Evolutionary conservation across 2,797 vertebrate species (phyloP), one percentile per base, ranked within the genome.

Genomic region (Enteromius thamalakanensis): DNA sequence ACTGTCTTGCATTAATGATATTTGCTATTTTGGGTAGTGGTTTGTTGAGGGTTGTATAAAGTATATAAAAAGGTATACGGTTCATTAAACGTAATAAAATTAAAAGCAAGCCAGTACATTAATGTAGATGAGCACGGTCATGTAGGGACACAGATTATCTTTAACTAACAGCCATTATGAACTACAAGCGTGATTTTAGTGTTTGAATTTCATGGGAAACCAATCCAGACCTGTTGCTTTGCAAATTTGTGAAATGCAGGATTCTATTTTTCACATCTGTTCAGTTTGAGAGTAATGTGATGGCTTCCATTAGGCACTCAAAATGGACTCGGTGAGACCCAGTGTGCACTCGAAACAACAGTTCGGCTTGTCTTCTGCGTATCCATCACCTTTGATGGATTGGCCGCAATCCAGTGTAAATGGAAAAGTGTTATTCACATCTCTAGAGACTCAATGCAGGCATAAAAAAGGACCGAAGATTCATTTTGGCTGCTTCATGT

Each of bases 271-370:
- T 76, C 45, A 10, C 21, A 77, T 78, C 19, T 21, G 14, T 64
- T 62, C 3, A 47, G 9, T 83, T 83, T 62, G 15, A 47, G 69
- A 26, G 12, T 49, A 37, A 83, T 62, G 42, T 40, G 49, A 78
- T 78, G 29, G 55, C 67, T 83, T 78, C 40, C 29, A 58, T 69
- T 77, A 78, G 29, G 49, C n/a, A 34, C 76, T 78, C 55, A 77
- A 83, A 70, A 83, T 83, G 74, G 74, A 76, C 51, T 70, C 37
- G 2, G 15, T 40, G 37, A 64, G 40, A 45, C 68, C 45, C 68
- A n/a, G 45, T 42, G 11, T 76, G 51, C 17, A 34, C 58, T 76
- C 23, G 23, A 17, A 47, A 49, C 74, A 62, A 58, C 69, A 51
- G 65, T 37, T 5, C 34, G 75, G 65, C 75, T 71, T 69, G 49